phyloP scores from a whole-genome alignment of 1,140 invertebrate genomes.

The Drosophila auraria region DNA sequence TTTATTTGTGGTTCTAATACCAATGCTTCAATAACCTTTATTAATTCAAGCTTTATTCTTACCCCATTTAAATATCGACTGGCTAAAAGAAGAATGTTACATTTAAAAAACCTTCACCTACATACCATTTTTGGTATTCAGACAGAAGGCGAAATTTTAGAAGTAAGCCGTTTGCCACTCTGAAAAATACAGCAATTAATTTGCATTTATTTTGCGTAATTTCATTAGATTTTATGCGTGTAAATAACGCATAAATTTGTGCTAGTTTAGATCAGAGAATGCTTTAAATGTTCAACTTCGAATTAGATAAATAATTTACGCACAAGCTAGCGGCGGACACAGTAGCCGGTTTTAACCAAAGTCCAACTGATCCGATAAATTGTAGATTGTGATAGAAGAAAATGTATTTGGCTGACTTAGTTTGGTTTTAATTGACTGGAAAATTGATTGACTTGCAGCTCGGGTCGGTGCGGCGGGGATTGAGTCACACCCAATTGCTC shows the following conservation, averaged over 20 bases:
- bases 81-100: neutral
- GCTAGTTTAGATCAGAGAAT: conserved; percentile 55
- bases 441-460: conserved; percentile 51
- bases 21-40: no score
- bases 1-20: no score
- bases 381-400: conserved; percentile 48
- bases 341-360: conserved; percentile 48
- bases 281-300: conserved; percentile 56
- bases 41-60: no score
- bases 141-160: conserved; percentile 1
- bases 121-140: neutral
- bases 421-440: conserved; percentile 65
- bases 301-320: conserved; percentile 46
- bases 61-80: neutral
- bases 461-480: neutral
- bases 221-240: conserved; percentile 47
- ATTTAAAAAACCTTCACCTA: conserved; percentile 19
- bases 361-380: conserved; percentile 40
- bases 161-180: conserved; percentile 16
- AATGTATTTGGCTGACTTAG: conserved; percentile 47
- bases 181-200: conserved; percentile 46
- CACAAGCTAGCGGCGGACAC: conserved; percentile 15
- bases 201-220: conserved; percentile 54
- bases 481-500: conserved; percentile 40
- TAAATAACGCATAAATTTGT: conserved; percentile 69